phyloP scores from a whole-genome alignment of 2,113 vertebrate species.

The Halcyon malimbica region DNA sequence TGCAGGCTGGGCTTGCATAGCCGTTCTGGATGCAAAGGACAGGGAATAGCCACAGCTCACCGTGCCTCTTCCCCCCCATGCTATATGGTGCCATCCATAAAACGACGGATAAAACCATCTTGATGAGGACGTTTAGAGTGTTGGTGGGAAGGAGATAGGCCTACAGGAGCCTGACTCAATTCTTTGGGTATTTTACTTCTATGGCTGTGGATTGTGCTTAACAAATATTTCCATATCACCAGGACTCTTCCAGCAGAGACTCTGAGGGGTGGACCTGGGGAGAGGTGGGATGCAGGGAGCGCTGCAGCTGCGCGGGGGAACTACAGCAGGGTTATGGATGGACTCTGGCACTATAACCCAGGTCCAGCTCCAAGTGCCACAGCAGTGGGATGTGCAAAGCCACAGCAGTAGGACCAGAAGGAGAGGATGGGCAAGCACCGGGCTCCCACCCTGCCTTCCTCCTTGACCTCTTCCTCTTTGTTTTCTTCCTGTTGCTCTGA shows the following conservation, averaged over 20 bases:
- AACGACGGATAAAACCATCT: neutral
- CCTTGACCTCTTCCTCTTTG: slow-evolving; percentile 22
- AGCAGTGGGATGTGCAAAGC: accelerated
- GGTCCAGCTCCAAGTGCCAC: accelerated
- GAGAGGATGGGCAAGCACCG: accelerated
- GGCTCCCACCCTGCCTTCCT: neutral
- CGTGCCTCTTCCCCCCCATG: neutral
- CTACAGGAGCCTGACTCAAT: neutral
- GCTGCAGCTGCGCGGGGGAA: accelerated
- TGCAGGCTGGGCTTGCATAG: neutral
- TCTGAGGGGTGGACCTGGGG: neutral
- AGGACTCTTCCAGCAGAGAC: neutral
- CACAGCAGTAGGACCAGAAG: neutral
- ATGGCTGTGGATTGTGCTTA: neutral
- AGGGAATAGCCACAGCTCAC: neutral
- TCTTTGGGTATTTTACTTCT: neutral
- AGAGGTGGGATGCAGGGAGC: accelerated
- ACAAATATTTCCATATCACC: neutral
- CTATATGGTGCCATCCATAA: neutral
- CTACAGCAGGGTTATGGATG: accelerated
- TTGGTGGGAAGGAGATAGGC: neutral
- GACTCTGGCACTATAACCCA: accelerated
- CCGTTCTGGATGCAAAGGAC: neutral
- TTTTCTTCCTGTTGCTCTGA: slow-evolving; percentile 29
- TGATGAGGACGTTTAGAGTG: neutral